Base-by-base conservation (phyloP, 1,140 invertebrate species). In the Arion vulgaris region DNA sequence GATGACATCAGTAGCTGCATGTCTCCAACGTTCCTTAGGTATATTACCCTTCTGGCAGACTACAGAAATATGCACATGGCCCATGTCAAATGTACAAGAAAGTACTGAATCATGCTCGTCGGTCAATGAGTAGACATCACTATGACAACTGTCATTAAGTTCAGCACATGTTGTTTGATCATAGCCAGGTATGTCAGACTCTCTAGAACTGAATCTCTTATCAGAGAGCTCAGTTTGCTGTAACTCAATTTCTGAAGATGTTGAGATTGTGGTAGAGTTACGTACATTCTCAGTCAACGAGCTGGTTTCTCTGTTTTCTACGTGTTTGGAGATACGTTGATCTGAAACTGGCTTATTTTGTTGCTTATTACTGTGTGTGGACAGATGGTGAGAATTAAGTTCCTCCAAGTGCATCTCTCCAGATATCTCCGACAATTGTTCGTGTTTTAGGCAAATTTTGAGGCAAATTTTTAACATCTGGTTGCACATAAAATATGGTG, bases 21-120 rank as follows among this genome's bases (percentile, higher is more conserved):
- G 92, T 45, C 92, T 85, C 92, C 92, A 93, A 80, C 91, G 86
- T 19, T 88, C 83, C 62, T 74, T 84, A 13, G 91, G 91, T 28
- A 87, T 68, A n/a, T 86, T 83, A 26, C 88, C 89, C 32, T 13
- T 79, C 23, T 83, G 82, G 26, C 84, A 36, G 9, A 88, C 69
- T 32, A 88, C 80, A 57, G 45, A 72, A 71, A 73, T 81, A n/a
- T 80, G 0, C 68, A 84, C 13, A 62, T 57, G 39, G 17, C 71
- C 80, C n/a, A 80, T 17, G 13, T 80, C 28, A 74, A 81, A 81
- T 26, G 19, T 15, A 7, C 66, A 71, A 26, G 51, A 68, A n/a
- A 45, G 36, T 4, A 26, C 71, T 73, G 71, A 73, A 73, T 23
- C 32, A 26, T 32, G 39, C 23, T 39, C 32, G 11, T 28, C 5